Percentiles rank a stretch among this genome's conserved stretches.
These are phyloP conservation scores for Allygus modestus DNA, from an alignment of 2,888 invertebrate species.

Conservation along the genomic window DNA sequence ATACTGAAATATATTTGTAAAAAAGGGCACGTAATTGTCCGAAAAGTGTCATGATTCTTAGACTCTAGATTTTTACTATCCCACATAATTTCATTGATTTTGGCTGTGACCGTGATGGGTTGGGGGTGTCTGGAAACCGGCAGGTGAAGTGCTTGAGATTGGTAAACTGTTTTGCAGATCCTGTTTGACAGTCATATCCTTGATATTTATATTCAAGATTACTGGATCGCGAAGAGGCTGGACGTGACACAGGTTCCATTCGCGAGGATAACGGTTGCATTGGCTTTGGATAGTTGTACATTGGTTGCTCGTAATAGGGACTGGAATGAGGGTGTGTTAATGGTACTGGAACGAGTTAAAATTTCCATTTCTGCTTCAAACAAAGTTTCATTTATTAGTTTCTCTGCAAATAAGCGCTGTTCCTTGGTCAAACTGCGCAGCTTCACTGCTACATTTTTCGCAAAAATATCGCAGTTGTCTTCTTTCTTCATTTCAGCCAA, in stretches of 20 bases:
- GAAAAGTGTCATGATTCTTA: too few relatives aligned
- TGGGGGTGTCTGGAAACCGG: background rate
- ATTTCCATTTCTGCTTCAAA: constrained; percentile 59
- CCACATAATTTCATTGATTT: background rate
- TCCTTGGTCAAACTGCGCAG: constrained; percentile 55
- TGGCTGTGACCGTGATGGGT: background rate
- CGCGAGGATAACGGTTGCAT: background rate
- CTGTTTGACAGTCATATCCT: constrained; percentile 10
- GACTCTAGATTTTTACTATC: too few relatives aligned
- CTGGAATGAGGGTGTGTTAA: background rate
- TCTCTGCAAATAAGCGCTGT: constrained; percentile 51
- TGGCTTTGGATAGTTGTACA: background rate
- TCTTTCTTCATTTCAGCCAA: constrained; percentile 55
- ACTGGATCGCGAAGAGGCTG: constrained; percentile 8
- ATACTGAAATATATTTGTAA: too few relatives aligned
- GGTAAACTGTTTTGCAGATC: background rate
- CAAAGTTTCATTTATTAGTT: constrained; percentile 62
- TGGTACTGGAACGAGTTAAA: constrained; percentile 39
- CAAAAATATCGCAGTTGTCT: constrained; percentile 58
- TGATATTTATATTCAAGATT: background rate
- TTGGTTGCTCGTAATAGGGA: background rate
- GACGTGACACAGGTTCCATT: constrained; percentile 2
- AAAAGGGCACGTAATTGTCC: too few relatives aligned
- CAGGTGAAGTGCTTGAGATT: background rate
- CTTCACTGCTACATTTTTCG: constrained; percentile 60